Evolutionary conservation across 2,888 invertebrate genomes (phyloP).

Genomic region (Notodonta dromedarius): DNA sequence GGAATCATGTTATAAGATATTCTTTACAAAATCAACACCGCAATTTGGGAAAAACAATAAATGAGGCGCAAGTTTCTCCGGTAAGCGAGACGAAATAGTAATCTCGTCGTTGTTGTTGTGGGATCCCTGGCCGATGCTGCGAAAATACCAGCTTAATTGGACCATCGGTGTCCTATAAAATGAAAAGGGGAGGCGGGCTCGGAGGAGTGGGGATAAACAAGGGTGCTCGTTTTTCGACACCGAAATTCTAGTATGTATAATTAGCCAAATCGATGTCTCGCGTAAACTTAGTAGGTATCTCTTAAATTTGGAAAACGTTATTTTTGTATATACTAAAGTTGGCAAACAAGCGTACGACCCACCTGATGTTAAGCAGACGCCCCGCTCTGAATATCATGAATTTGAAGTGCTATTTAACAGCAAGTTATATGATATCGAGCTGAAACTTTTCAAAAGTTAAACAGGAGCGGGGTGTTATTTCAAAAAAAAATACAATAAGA

Average conservation of each 20-base stretch:
- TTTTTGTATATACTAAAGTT: too few species aligned
- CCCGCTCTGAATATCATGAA: too few species aligned
- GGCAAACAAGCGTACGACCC: too few species aligned
- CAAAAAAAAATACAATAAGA: too few species aligned
- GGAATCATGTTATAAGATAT: conserved; percentile 4
- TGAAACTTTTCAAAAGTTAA: too few species aligned
- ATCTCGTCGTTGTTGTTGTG: conserved; percentile 30
- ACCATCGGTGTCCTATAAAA: conserved; percentile 42
- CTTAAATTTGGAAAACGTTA: too few species aligned
- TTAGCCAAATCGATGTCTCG: conserved; percentile 28
- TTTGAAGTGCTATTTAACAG: too few species aligned
- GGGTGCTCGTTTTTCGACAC: conserved; percentile 43
- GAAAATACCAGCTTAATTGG: conserved; percentile 41
- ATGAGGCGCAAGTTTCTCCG: conserved; percentile 20
- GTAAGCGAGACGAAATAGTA: conserved; percentile 28
- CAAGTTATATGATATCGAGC: too few species aligned
- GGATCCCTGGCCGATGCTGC: conserved; percentile 23
- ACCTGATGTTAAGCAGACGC: too few species aligned
- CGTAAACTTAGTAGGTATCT: too few species aligned
- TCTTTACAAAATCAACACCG: conserved; percentile 20
- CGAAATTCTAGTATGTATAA: conserved; percentile 47
- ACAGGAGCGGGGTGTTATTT: too few species aligned
- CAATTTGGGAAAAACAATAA: conserved; percentile 28
- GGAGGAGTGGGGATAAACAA: conserved; percentile 11
- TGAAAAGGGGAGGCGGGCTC: conserved; percentile 25